Base-by-base conservation (phyloP, 2,113 vertebrate species). In the Channa maculata region DNA sequence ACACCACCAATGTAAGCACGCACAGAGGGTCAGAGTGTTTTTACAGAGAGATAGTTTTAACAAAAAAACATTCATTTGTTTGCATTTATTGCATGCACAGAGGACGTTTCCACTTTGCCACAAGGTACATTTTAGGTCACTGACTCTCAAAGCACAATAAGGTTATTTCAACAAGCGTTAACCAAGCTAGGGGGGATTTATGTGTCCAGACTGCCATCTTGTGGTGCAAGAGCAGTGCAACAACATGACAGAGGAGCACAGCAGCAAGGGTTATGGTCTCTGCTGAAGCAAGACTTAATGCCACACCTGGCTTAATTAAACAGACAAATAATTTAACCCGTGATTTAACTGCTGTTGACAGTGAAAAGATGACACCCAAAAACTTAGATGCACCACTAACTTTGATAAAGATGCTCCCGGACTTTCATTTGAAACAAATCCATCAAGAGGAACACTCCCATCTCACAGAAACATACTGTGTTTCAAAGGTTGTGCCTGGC, bases 81-180 rank as follows among this genome's bases (percentile, higher is more conserved):
- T 62, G 24, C 37, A 59, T n/a, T n/a, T 50, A 49, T 72, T 55
- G 73, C 52, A 53, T 81, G 80, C 74, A 71, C 49, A 6, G 76
- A 66, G 5, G 36, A 66, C 24, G 11, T 33, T 43, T 67, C 54
- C 11, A 37, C 60, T 75, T 8, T 9, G 71, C 77, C 39, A 15
- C 5, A 3, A 71, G 63, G 24, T 69, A 54, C 44, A 46, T 83
- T 85, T 61, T 58, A 83, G 82, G 85, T 83, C 84, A 91, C 59
- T 7, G 79, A 60, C 3, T 84, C 71, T 75, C 54, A 69, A 78
- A 81, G 75, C 59, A 50, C 24, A 8, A n/a, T 34, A 63, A 0
- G 2, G 48, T 79, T 90, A 74, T 5, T 61, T 80, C 82, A 90
- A 83, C 52, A 57, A 36, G 53, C 15, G 55, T 0, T 3, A 2